Evolutionary conservation across 1,140 invertebrate species (phyloP), one percentile per base, ranked within the genome.

Genomic region (Sipha flava): DNA sequence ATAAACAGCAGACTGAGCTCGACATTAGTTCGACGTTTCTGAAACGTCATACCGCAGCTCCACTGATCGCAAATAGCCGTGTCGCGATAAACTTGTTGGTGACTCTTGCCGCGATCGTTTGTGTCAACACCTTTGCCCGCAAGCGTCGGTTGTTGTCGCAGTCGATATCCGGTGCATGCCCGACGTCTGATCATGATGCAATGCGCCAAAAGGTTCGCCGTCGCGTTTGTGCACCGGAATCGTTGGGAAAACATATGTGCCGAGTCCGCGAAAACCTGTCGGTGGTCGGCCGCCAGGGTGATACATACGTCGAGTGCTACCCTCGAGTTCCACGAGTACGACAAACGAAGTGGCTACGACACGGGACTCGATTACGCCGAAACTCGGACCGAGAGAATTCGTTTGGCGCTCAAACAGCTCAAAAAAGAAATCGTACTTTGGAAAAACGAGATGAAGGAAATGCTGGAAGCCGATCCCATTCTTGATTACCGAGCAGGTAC

Each of bases 401-500:
- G 72, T 18, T 18, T 75, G 79, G 92, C 92, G 5, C 85, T 91
- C 1, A 88, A 88, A 79, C 87, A 90, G 81, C 82, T 95, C 0
- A 89, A 90, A 83, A 70, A 87, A 21, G 92, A 95, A 87, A 86
- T 91, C 0, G 87, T 87, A 79, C 75, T 93, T 37, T 91, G 90
- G 85, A 86, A 85, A 47, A 83, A 91, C 81, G 94, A 96, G 88
- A 82, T 91, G 0, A 90, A 89, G 81, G 91, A 93, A 68, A 84
- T 85, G 62, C 84, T 91, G 6, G 85, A 87, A 82, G 84, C 83
- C 43, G 90, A 93, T 86, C 91, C 91, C 0, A 83, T 89, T 23
- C 54, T 89, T 5, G 81, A 88, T 66, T 88, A 87, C 79, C 84
- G 87, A 81, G 88, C 88, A 79, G 89, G 88, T 87, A 81, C 6